Conservation (phyloP, 2,113 vertebrate genomes). For the Siniperca chuatsi region DNA sequence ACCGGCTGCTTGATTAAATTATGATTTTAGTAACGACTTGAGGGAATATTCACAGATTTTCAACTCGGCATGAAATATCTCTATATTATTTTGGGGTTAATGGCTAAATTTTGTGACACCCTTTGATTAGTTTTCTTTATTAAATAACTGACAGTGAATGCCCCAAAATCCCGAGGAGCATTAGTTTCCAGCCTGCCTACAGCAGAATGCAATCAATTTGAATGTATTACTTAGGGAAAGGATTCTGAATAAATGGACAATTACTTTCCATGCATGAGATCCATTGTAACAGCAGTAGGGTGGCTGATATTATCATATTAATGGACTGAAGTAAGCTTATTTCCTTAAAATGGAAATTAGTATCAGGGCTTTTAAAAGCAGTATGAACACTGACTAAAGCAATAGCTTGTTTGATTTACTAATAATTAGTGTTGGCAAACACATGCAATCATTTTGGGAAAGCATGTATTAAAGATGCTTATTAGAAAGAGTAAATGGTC, state of each 20-base stretch:
- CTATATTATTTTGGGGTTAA: conserved; percentile 62
- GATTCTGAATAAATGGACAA: conserved; percentile 58
- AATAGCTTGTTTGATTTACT: conserved; percentile 14
- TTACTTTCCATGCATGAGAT: conserved; percentile 55
- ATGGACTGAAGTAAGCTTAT: conserved; percentile 45
- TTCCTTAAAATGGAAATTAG: conserved; percentile 58
- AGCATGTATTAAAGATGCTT: neutral
- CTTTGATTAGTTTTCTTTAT: conserved; percentile 69
- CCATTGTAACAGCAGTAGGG: conserved; percentile 35
- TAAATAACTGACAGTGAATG: conserved; percentile 63
- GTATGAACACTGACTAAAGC: conserved; percentile 36
- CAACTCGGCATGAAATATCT: conserved; percentile 35
- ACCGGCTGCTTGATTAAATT: conserved; percentile 58
- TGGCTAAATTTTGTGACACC: conserved; percentile 53
- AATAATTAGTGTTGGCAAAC: conserved; percentile 18
- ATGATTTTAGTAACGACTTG: conserved; percentile 48
- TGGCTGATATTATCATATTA: conserved; percentile 67
- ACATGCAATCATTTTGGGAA: neutral
- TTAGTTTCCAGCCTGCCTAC: conserved; percentile 45
- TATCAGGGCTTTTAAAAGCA: conserved; percentile 7
- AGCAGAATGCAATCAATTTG: conserved; percentile 58
- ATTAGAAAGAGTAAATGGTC: conserved; percentile 14
- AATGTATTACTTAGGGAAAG: conserved; percentile 58
- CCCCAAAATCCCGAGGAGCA: conserved; percentile 24
- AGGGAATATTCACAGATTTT: conserved; percentile 49